Evolutionary conservation across 2,797 vertebrate genomes (phyloP).

Genomic region (Catostomus latipinnis): DNA sequence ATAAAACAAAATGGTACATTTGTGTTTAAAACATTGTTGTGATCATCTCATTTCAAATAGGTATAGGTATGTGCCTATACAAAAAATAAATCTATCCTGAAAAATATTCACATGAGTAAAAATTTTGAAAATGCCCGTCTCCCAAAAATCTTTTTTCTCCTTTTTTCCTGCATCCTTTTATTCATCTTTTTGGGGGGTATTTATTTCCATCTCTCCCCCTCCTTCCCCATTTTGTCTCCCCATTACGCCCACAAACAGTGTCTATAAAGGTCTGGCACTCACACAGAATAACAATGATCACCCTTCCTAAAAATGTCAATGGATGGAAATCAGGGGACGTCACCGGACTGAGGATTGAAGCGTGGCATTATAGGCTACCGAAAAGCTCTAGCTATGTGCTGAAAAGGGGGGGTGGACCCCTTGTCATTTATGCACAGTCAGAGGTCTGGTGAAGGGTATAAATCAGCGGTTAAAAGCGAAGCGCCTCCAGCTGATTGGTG

Average conservation of each 20-base stretch:
- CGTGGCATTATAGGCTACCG: conserved; percentile 31
- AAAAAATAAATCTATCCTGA: no score
- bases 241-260: conserved; percentile 39
- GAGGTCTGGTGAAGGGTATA: conserved; percentile 51
- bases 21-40: no score
- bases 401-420: conserved; percentile 6
- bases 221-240: conserved; percentile 11
- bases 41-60: no score
- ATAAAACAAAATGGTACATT: no score
- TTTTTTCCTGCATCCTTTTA: not conserved
- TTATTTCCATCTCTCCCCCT: not conserved
- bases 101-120: no score
- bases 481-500: conserved; percentile 54
- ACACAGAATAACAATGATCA: conserved; percentile 49
- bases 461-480: conserved; percentile 55
- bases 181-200: not conserved
- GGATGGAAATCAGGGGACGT: conserved; percentile 48
- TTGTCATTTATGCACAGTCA: conserved; percentile 32
- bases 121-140: not conserved
- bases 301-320: conserved; percentile 53
- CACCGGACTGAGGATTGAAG: conserved; percentile 18
- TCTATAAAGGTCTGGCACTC: conserved; percentile 48
- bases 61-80: no score
- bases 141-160: not conserved
- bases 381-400: conserved; percentile 39